Conservation (phyloP, 30 jellyfish, hydroid and myxozoan genomes). For the Hydractinia echinata region DNA sequence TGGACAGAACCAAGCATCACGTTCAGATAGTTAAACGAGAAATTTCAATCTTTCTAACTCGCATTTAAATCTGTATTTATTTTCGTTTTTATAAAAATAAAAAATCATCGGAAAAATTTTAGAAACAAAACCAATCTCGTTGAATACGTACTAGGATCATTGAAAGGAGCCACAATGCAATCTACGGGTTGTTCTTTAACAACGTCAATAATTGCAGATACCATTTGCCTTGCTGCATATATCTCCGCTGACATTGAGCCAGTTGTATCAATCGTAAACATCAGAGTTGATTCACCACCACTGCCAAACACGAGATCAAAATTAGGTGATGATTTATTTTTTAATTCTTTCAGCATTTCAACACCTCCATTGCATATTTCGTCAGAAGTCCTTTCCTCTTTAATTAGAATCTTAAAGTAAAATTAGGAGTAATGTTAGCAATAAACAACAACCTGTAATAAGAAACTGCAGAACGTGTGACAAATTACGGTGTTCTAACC, state of each 20-base stretch:
- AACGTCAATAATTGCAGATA: slow-evolving; percentile 30
- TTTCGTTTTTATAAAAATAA: background rate
- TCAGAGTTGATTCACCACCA: slow-evolving; percentile 75
- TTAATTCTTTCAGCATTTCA: slow-evolving; percentile 42
- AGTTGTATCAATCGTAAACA: slow-evolving; percentile 77
- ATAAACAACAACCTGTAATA: no score
- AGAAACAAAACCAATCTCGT: background rate
- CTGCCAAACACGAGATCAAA: slow-evolving; percentile 57
- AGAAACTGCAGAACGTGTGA: no score
- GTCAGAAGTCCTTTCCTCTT: slow-evolving; percentile 48
- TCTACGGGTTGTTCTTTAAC: slow-evolving; percentile 42
- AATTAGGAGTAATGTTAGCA: no score
- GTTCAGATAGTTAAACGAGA: background rate
- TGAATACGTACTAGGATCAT: slow-evolving; percentile 66
- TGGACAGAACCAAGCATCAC: no score
- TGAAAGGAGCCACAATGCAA: slow-evolving; percentile 76
- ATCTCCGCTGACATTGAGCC: slow-evolving; percentile 78
- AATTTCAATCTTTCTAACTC: background rate
- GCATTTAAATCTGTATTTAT: background rate
- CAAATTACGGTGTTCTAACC: background rate
- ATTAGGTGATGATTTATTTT: slow-evolving; percentile 42
- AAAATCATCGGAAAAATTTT: background rate
- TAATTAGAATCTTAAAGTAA: slow-evolving; percentile 35
- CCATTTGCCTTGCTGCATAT: slow-evolving; percentile 69
- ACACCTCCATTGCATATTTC: slow-evolving; percentile 54